Conservation (phyloP, 2,888 invertebrate species). For the Caenorhabditis sp. region DNA sequence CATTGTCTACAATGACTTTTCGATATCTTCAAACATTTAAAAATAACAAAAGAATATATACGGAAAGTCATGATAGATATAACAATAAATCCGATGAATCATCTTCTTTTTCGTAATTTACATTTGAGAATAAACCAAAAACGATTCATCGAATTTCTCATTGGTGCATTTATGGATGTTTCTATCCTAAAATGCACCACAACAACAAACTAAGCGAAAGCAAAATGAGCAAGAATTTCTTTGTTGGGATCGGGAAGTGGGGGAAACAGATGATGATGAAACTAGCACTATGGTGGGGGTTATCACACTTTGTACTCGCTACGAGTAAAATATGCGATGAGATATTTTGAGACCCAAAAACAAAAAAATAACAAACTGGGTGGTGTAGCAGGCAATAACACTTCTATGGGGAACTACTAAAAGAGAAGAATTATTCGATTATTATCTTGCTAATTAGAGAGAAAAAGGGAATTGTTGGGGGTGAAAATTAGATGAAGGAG, state of each 20-base stretch:
- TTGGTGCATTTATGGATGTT: constrained; percentile 3
- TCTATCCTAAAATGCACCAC: constrained; percentile 23
- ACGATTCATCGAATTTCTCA: constrained; percentile 12
- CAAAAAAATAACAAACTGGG: background rate
- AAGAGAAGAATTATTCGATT: background rate
- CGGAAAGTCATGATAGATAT: background rate
- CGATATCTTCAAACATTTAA: constrained; percentile 14
- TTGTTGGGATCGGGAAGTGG: constrained; percentile 9
- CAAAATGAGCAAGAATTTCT: constrained; percentile 15
- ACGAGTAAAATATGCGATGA: constrained; percentile 1
- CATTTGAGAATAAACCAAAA: background rate
- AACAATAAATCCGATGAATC: background rate
- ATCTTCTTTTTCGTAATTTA: background rate
- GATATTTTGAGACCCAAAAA: background rate
- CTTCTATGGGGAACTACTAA: constrained; percentile 4
- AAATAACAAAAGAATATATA: constrained; percentile 29
- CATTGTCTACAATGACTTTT: background rate
- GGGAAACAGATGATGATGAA: background rate
- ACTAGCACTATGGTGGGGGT: constrained; percentile 2
- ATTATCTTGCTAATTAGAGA: background rate
- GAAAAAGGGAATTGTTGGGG: background rate
- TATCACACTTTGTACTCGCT: background rate
- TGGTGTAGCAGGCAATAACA: background rate
- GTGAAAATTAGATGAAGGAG: background rate
- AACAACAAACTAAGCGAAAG: constrained; percentile 43